Evolutionary conservation across 2,113 vertebrate species (phyloP).

Genomic region (Columba livia): DNA sequence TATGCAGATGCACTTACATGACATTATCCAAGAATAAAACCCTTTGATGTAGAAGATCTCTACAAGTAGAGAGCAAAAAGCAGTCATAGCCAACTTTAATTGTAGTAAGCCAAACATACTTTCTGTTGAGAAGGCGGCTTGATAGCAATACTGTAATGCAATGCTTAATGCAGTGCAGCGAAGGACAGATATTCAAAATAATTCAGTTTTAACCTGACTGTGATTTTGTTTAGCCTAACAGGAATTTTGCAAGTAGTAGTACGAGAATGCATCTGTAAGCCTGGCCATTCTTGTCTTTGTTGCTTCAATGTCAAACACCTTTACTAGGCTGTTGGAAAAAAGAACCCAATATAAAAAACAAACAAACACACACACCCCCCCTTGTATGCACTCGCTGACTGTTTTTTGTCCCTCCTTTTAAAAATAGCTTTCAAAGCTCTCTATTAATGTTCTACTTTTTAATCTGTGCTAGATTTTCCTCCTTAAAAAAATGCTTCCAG

Average conservation of each 20-base stretch:
- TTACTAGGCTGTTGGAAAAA: background rate
- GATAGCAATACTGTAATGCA: background rate
- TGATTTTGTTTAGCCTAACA: background rate
- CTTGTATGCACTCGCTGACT: background rate
- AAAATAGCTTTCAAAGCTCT: background rate
- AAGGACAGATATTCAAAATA: background rate
- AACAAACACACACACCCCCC: background rate
- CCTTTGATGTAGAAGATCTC: background rate
- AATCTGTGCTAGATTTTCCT: background rate
- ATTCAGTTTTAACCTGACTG: background rate
- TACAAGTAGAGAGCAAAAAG: background rate
- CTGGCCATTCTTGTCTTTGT: background rate
- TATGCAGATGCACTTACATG: background rate
- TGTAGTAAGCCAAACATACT: background rate
- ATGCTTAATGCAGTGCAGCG: background rate
- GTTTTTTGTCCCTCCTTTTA: background rate
- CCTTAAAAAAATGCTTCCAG: background rate
- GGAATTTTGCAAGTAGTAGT: background rate
- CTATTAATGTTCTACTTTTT: background rate
- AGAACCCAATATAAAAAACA: background rate
- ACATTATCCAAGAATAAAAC: background rate
- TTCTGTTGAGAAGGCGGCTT: background rate
- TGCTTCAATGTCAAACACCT: background rate
- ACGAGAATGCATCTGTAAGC: background rate
- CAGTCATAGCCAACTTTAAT: background rate